A percentile compares a stretch with the other conserved stretches of the same genome.
phyloP scores from a whole-genome alignment of 2,797 vertebrate species.

The Chrysocyon brachyurus region DNA sequence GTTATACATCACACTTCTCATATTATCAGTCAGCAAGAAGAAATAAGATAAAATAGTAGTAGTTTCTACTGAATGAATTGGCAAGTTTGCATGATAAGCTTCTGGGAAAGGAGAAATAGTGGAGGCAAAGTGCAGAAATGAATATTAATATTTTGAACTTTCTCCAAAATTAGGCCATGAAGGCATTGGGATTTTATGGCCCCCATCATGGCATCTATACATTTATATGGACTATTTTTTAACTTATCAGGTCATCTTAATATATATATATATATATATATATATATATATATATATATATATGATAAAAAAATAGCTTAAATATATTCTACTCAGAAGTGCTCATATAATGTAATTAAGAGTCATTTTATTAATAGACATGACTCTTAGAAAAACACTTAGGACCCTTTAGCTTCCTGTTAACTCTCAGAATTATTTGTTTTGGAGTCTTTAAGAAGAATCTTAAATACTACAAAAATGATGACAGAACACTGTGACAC shows the following conservation, averaged over 20 bases:
- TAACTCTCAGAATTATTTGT: neutral
- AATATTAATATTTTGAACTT: neutral
- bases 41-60: neutral
- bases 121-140: neutral
- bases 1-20: neutral
- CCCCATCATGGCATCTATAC: neutral
- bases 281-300: neutral
- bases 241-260: neutral
- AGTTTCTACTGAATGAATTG: neutral
- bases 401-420: neutral
- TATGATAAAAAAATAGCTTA: slow-evolving; percentile 36
- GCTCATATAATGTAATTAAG: neutral
- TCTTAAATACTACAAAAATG: neutral
- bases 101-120: neutral
- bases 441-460: slow-evolving; percentile 8
- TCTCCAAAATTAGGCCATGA: neutral
- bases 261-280: neutral
- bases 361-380: neutral
- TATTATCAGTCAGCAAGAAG: neutral
- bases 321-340: neutral
- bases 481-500: neutral
- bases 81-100: neutral
- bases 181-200: neutral
- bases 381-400: neutral
- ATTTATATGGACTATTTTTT: neutral